These are phyloP conservation scores for Drosophila buzzatii DNA, from an alignment of 2,888 invertebrate species.

Conservation along the genomic window DNA sequence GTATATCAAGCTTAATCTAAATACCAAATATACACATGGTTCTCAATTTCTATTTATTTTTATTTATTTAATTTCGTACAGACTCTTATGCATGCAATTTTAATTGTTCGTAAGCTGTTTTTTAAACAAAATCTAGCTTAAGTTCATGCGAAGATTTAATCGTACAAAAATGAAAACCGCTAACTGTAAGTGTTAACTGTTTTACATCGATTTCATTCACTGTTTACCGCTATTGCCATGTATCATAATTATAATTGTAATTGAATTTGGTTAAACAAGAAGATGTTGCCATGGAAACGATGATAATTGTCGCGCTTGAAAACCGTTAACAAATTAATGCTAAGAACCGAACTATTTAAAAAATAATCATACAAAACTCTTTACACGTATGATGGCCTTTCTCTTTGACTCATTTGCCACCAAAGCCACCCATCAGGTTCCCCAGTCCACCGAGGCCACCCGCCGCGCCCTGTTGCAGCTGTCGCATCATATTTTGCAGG, in stretches of 20 bases:
- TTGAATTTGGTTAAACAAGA: slow-evolving; percentile 48
- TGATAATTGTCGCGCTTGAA: slow-evolving; percentile 42
- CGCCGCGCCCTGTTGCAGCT: slow-evolving; percentile 88
- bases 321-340: slow-evolving; percentile 61
- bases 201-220: slow-evolving; percentile 35
- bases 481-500: slow-evolving; percentile 98
- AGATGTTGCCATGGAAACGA: slow-evolving; percentile 32
- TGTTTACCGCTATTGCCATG: slow-evolving; percentile 29
- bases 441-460: slow-evolving; percentile 88
- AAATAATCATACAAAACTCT: slow-evolving; percentile 65
- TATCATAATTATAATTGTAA: slow-evolving; percentile 33
- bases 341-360: slow-evolving; percentile 66
- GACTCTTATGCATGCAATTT: slow-evolving; percentile 44
- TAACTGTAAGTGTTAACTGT: slow-evolving; percentile 47
- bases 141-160: slow-evolving; percentile 16
- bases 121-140: slow-evolving; percentile 44
- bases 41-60: slow-evolving; percentile 29
- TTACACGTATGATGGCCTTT: slow-evolving; percentile 34
- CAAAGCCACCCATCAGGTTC: slow-evolving; percentile 88
- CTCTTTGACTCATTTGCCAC: slow-evolving; percentile 82
- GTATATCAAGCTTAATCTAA: neutral
- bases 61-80: slow-evolving; percentile 41
- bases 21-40: rapidly evolving
- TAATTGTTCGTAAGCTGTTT: slow-evolving; percentile 47
- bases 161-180: slow-evolving; percentile 44